Evolutionary conservation across 2,113 vertebrate genomes (phyloP), one percentile per base, ranked within the genome.

Genomic region (Burhinus bistriatus): DNA sequence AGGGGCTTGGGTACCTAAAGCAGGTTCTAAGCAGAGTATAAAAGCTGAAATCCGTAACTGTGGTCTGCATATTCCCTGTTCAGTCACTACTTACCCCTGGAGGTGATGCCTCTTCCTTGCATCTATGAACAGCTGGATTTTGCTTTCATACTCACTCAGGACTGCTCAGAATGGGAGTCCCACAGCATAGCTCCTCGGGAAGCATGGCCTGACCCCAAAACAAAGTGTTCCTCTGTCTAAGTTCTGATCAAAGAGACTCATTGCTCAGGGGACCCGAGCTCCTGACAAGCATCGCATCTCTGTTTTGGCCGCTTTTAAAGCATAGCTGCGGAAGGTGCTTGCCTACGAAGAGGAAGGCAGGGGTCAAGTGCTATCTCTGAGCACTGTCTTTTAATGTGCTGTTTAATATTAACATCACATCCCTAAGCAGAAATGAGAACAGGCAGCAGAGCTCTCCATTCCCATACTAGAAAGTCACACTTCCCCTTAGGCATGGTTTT

Each of bases 361-460:
- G 30, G 87, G 75, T 93, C 95, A 94, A 83, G 87, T 61, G 36
- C 62, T 76, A 2, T 72, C 73, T 85, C 54, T 66, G 62, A 94
- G 75, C 34, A 2, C 36, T 44, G 62, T 49, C 90, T 93, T 91
- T 85, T 91, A 76, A 88, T 62, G 90, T 83, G 78, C 90, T 80
- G 34, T 27, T 96, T 93, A 87, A 47, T 47, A 87, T 87, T 89
- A 93, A 52, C 47, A 36, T 91, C 91, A 55, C 89, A 78, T 82
- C 87, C 70, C 5, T 72, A 59, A 79, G 77, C 61, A 75, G 69
- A 87, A 92, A 82, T 76, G 65, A 82, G 83, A 89, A 68, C 15
- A 65, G 87, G 65, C 95, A 89, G 78, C 81, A 69, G 83, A 85
- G 84, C 73, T 89, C 54, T 89, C 61, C 29, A 11, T 68, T 72